Evolutionary conservation across 2,113 vertebrate species (phyloP).

Genomic region (Kryptolebias marmoratus): DNA sequence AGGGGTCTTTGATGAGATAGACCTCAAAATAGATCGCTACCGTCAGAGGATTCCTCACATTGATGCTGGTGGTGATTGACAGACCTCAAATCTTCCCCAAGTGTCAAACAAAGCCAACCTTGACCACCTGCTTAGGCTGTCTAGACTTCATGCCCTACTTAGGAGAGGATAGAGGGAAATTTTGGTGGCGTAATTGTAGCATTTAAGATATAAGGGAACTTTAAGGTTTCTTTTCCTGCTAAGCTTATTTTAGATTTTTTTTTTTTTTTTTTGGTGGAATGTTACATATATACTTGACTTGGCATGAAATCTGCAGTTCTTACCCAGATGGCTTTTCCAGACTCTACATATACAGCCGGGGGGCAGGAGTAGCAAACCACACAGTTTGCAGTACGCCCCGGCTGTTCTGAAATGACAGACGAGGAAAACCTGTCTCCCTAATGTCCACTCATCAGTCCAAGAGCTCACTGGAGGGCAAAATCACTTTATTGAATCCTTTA

Average conservation of each 20-base stretch:
- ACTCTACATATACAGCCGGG: conserved; percentile 28
- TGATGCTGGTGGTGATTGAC: conserved; percentile 54
- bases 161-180: conserved; percentile 17
- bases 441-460: conserved; percentile 21
- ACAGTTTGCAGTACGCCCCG: conserved; percentile 41
- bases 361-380: conserved; percentile 28
- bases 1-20: conserved; percentile 72
- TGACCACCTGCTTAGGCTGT: conserved; percentile 32
- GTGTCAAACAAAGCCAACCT: conserved; percentile 35
- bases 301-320: conserved; percentile 49
- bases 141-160: conserved; percentile 18
- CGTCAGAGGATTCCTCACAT: conserved; percentile 52
- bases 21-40: conserved; percentile 70
- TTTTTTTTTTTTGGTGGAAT: conserved; percentile 24
- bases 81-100: conserved; percentile 35
- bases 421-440: conserved; percentile 21
- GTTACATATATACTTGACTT: conserved; percentile 43
- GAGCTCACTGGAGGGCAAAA: conserved; percentile 26
- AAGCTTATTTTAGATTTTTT: conserved; percentile 20
- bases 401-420: conserved; percentile 51
- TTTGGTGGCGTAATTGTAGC: not conserved
- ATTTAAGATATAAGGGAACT: conserved; percentile 15
- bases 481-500: conserved; percentile 45
- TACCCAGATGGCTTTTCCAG: conserved; percentile 38
- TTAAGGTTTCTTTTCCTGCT: conserved; percentile 14